phyloP scores from a whole-genome alignment of 2,113 vertebrate genomes.

The Hippocampus zosterae region DNA sequence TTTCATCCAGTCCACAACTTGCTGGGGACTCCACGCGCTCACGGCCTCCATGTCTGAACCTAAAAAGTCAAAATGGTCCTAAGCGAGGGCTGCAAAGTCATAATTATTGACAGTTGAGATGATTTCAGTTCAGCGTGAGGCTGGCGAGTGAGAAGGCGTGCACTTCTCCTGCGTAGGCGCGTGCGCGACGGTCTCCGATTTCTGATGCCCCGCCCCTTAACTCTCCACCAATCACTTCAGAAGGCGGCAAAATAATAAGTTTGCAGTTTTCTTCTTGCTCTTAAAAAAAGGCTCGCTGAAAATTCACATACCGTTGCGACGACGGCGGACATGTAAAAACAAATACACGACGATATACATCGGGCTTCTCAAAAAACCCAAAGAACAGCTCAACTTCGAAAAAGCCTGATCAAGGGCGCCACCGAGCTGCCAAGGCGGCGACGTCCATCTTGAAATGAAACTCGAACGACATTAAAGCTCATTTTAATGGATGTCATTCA shows the following conservation, averaged over 20 bases:
- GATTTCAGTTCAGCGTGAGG: neutral
- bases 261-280: no score
- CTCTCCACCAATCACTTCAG: neutral
- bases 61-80: neutral
- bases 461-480: no score
- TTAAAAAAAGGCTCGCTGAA: no score
- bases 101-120: neutral
- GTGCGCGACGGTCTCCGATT: neutral
- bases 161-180: neutral
- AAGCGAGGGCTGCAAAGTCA: neutral
- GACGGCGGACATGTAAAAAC: neutral
- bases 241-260: neutral
- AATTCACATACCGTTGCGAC: neutral
- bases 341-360: no score
- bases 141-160: neutral
- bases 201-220: neutral
- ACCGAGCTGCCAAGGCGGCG: neutral
- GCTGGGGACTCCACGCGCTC: neutral
- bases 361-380: neutral
- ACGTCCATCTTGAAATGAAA: neutral
- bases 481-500: no score
- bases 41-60: neutral
- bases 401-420: neutral
- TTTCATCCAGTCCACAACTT: constrained; percentile 4
- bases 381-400: neutral